Base-by-base conservation (phyloP, 1,140 invertebrate species). In the Epicauta chinensis region DNA sequence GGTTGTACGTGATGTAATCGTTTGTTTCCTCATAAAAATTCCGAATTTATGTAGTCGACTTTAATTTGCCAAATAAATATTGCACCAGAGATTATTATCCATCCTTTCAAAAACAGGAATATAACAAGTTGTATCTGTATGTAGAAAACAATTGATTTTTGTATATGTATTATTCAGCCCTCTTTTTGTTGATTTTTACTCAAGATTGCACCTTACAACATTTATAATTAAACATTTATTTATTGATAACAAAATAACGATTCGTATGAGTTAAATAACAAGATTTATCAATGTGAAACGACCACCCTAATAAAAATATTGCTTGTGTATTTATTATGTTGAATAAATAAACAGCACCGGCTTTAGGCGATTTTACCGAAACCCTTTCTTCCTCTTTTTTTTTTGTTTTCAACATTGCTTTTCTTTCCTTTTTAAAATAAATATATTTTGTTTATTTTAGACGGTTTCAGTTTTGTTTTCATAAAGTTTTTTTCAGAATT, bases 11-110 rank as follows among this genome's bases (percentile, higher is more conserved):
- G 45, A 47, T 47, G 45, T 47, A 47, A 47, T 47, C 45, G 43
- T 16, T 13, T 35, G 30, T 15, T 34, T 46, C 43, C 34, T 38
- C 30, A 37, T 38, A 47, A 47, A 47, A 47, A 47, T 47, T 38
- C 34, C 34, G 34, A 37, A 47, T 47, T 47, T 47, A 47, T 47
- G 34, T 17, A 38, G 45, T 37, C 34, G 45, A 47, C 45, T 47
- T 47, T 47, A 47, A 47, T 47, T 47, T 47, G 38, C 32, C 45
- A 47, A 47, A 47, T 47, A 47, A 47, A 47, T 47, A 38, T 47
- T 23, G 17, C 16, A 47, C 45, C 38, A 38, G 34, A 47, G 45
- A 47, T 47, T 47, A 47, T 47, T 47, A 47, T 47, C 45, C 34
- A 37, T 11, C 36, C 36, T 47, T 47, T 47, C 17, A 47, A 47